Conservation (phyloP, 2,888 invertebrate species). For the Microdon myrmicae region DNA sequence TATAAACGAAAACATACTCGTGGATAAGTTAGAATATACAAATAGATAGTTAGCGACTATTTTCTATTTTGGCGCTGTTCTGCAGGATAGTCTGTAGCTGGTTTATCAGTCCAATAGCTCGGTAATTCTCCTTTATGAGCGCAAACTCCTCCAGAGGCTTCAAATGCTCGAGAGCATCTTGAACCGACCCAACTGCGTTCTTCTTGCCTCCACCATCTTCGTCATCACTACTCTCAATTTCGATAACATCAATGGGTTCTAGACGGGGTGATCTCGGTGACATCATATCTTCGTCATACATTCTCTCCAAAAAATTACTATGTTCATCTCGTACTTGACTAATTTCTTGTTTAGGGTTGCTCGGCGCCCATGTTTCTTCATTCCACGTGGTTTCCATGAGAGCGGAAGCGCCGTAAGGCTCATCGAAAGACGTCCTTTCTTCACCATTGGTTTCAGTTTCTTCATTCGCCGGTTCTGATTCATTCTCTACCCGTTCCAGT, state of each 20-base stretch:
- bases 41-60: conserved; percentile 1
- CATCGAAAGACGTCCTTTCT: background rate
- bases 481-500: background rate
- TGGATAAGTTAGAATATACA: background rate
- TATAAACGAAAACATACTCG: background rate
- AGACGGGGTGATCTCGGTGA: conserved; percentile 22
- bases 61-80: conserved; percentile 12
- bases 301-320: too few species aligned
- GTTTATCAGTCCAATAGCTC: conserved; percentile 63
- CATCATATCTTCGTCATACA: conserved; percentile 11
- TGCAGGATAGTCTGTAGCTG: conserved; percentile 59
- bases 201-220: conserved; percentile 8
- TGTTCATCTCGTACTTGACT: too few species aligned
- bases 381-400: too few species aligned
- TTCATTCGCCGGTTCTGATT: background rate
- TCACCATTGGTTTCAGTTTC: background rate
- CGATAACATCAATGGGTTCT: conserved; percentile 36
- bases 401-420: background rate
- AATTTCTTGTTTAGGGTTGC: too few species aligned
- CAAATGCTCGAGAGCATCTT: conserved; percentile 60
- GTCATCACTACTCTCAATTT: conserved; percentile 31
- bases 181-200: conserved; percentile 3
- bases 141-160: conserved; percentile 64
- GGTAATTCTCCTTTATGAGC: conserved; percentile 62
- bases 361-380: conserved; percentile 28